These are phyloP conservation scores for Ginglymostoma cirratum DNA, from an alignment of 2,113 vertebrate genomes.

Conservation along the genomic window DNA sequence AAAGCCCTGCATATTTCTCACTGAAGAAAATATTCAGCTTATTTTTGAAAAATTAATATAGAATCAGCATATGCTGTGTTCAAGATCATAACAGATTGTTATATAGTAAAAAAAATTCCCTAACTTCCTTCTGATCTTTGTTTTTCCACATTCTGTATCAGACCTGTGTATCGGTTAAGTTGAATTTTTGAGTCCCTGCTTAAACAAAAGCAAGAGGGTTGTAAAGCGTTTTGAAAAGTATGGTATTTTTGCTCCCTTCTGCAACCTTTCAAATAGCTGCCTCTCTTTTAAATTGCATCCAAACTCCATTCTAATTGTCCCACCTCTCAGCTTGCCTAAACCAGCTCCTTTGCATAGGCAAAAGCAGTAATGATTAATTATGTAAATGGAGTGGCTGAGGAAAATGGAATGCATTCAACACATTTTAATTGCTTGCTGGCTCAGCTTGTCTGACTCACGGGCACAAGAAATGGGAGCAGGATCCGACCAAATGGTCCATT, in stretches of 20 bases:
- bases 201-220: too few relatives aligned
- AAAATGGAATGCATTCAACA: neutral
- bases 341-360: neutral
- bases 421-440: neutral
- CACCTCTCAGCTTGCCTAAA: neutral
- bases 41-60: neutral
- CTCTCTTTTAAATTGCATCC: neutral
- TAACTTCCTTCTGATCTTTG: neutral
- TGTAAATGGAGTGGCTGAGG: neutral
- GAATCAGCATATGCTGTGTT: neutral
- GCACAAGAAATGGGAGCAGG: too few relatives aligned
- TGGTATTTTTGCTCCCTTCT: too few relatives aligned
- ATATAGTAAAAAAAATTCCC: neutral
- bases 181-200: neutral
- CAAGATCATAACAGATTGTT: neutral
- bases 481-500: too few relatives aligned
- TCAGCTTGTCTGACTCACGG: neutral
- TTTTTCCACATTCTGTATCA: neutral
- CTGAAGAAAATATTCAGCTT: neutral
- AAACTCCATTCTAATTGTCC: neutral
- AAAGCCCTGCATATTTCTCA: neutral
- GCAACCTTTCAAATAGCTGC: too few relatives aligned
- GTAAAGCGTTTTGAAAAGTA: too few relatives aligned
- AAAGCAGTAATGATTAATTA: neutral
- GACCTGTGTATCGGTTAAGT: neutral